A percentile compares a stretch with the other conserved stretches of the same genome.
Conservation (phyloP, 2,113 vertebrate species). For the Falcunculus frontatus region DNA sequence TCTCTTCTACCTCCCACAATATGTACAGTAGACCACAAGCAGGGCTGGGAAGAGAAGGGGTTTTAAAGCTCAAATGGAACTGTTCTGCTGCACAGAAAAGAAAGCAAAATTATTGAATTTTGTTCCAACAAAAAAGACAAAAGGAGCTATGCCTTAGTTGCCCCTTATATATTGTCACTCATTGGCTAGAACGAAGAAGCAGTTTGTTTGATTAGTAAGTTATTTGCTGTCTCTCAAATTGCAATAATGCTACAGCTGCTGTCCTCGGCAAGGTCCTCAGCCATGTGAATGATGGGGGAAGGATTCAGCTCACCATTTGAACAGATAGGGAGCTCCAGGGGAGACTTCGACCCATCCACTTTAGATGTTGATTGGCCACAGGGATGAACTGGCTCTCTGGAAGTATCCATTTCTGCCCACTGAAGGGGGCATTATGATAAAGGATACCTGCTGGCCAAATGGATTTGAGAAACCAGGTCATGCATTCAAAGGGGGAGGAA, state of each 20-base stretch:
- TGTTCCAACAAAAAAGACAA: not conserved
- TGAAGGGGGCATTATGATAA: not conserved
- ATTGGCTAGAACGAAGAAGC: not conserved
- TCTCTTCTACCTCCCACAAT: not conserved
- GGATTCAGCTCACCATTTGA: not conserved
- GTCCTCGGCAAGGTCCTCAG: not conserved
- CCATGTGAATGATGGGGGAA: not conserved
- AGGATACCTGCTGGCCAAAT: not conserved
- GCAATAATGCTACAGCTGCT: not conserved
- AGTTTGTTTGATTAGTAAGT: not conserved
- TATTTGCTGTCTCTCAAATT: not conserved
- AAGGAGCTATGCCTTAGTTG: not conserved
- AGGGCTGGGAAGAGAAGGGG: not conserved
- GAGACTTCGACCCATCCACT: not conserved
- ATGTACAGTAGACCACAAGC: accelerated
- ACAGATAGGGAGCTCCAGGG: not conserved
- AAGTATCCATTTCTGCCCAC: not conserved
- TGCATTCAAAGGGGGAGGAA: not conserved
- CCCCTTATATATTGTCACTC: not conserved
- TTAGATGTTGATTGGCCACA: not conserved
- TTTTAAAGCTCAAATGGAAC: not conserved
- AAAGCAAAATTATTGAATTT: not conserved
- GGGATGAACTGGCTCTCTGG: not conserved
- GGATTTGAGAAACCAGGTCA: not conserved
- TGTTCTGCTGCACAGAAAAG: not conserved